Evolutionary conservation across 2,888 invertebrate genomes (phyloP), one percentile per base, ranked within the genome.

Genomic region (Torymus texanus): DNA sequence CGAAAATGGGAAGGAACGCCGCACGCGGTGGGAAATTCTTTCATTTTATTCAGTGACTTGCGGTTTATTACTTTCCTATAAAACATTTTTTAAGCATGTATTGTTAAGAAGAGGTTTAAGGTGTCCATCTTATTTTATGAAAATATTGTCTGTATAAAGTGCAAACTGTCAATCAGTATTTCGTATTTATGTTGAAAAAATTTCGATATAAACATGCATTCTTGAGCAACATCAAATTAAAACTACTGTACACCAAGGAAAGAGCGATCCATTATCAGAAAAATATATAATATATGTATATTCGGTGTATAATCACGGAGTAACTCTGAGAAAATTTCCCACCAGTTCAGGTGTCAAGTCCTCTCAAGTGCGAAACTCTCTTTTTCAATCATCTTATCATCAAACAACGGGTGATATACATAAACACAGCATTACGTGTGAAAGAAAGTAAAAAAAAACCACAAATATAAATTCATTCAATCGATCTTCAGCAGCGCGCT

Each of bases 381-480:
- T 68, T 68, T 59, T 41, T 41, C 41, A 41, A 41, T 41, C 58
- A 16, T 51, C 16, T 41, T 56, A 16, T 71, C 13, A 51, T 71
- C 59, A 67, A 73, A 80, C 56, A 72, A 14, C 51, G 41, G 59
- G 68, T 78, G 71, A 78, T 78, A 58, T 77, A 75, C 78, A 78
- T 67, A 56, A 58, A 78, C 58, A 78, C 75, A 78, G 67, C 78
- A 72, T 78, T 72, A 75, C 66, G 62, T 70, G 73, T 78, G 71
- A 75, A 66, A 78, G 72, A 63, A 65, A 63, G 13, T 21, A 29
- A 65, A 55, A 63, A 53, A 62, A 75, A 73, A 76, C 62, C 67
- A 76, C 72, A 76, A 58, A 71, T 65, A 63, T 71, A 70, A 73
- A 16, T 76, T 68, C 77, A 78, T 78, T 78, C 78, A 73, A n/a